Percentiles rank a stretch among this genome's conserved stretches.
Conservation (phyloP, 2,113 vertebrate species). For the Hirundichthys speculiger region DNA sequence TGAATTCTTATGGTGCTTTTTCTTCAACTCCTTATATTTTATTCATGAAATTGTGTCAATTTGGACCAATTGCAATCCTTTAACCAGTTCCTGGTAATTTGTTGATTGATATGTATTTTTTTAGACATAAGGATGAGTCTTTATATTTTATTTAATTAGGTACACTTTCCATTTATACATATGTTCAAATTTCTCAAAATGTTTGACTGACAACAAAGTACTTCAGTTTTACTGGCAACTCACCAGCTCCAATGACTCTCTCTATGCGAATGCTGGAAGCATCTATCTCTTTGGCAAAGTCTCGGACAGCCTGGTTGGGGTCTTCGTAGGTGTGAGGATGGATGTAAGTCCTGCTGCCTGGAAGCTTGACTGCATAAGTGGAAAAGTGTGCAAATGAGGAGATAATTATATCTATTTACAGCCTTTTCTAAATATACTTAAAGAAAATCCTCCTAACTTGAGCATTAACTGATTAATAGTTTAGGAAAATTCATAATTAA, state of each 20-base stretch:
- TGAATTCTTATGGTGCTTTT: too few relatives aligned
- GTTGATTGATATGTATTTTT: too few relatives aligned
- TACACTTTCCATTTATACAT: not conserved
- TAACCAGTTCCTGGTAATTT: too few relatives aligned
- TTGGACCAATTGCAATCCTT: too few relatives aligned
- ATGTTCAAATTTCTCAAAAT: not conserved
- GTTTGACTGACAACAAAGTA: slow-evolving; percentile 13
- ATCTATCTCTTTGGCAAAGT: slow-evolving; percentile 87
- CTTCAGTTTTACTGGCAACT: slow-evolving; percentile 45
- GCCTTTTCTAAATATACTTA: too few relatives aligned
- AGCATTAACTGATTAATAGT: too few relatives aligned
- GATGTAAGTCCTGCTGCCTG: slow-evolving; percentile 83
- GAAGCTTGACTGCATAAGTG: slow-evolving; percentile 79
- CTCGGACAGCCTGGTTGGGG: slow-evolving; percentile 84
- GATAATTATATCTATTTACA: not conserved
- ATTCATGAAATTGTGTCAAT: too few relatives aligned
- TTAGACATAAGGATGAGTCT: too few relatives aligned
- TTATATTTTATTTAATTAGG: too few relatives aligned
- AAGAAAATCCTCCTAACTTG: too few relatives aligned
- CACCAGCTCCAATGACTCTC: slow-evolving; percentile 84
- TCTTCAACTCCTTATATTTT: too few relatives aligned
- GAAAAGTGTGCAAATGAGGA: not conserved
- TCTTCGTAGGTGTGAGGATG: slow-evolving; percentile 86
- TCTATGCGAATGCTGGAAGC: slow-evolving; percentile 85
- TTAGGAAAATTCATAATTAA: too few relatives aligned